Conservation (phyloP, 2,888 invertebrate species). For the Drosophila histrio region DNA sequence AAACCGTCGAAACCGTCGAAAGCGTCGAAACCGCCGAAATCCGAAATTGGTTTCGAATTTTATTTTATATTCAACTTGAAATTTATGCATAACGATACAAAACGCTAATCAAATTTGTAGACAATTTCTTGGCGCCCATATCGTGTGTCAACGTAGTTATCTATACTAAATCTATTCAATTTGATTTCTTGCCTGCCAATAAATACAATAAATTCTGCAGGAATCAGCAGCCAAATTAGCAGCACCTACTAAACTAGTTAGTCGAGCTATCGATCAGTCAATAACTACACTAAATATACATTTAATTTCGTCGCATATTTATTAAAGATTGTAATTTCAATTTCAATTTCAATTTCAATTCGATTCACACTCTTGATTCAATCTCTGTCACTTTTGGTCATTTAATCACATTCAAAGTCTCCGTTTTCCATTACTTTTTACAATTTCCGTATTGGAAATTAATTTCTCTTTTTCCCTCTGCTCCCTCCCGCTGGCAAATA, state of each 20-base stretch:
- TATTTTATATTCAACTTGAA: slow-evolving; percentile 26
- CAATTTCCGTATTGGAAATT: slow-evolving; percentile 70
- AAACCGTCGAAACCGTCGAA: slow-evolving; percentile 24
- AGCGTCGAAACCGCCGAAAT: slow-evolving; percentile 25
- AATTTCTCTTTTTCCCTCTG: slow-evolving; percentile 43
- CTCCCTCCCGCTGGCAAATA: slow-evolving; percentile 21
- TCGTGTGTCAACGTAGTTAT: slow-evolving; percentile 34
- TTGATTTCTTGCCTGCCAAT: not conserved
- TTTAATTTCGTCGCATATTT: too few relatives aligned
- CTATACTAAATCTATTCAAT: slow-evolving; percentile 13
- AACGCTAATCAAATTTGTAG: slow-evolving; percentile 50
- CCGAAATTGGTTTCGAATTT: slow-evolving; percentile 39
- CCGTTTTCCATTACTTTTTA: slow-evolving; percentile 49
- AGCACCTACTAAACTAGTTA: too few relatives aligned
- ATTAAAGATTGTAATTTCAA: slow-evolving; percentile 7
- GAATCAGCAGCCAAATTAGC: too few relatives aligned
- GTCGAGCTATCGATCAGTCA: too few relatives aligned
- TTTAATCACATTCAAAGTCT: slow-evolving; percentile 50
- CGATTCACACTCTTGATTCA: not conserved
- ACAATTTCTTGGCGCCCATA: slow-evolving; percentile 20
- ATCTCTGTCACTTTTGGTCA: slow-evolving; percentile 11
- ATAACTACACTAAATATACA: too few relatives aligned
- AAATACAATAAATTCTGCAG: too few relatives aligned
- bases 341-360: slow-evolving; percentile 13
- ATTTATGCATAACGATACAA: slow-evolving; percentile 39